Base-by-base conservation (phyloP, 2,888 invertebrate genomes). In the Heliothis peltigera region DNA sequence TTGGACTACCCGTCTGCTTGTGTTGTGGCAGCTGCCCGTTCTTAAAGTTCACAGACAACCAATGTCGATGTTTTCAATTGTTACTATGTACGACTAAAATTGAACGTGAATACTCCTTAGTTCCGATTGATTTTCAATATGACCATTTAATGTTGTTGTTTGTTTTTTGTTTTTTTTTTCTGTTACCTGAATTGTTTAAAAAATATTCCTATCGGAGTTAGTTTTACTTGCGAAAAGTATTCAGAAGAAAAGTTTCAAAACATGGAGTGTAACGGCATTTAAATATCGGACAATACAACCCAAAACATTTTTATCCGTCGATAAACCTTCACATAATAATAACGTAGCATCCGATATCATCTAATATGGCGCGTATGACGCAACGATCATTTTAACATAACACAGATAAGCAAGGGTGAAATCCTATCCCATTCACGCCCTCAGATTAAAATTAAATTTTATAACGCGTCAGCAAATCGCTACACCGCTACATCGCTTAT, bases 401-500 rank as follows among this genome's bases (percentile, higher is more conserved):
- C 84, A 78, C 85, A 86, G 89, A 89, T 89, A 91, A 89, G 90
- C 89, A 90, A 89, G 92, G 92, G 88, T 90, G 91, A 90, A 92
- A 92, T 92, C 88, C 91, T 90, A 92, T 91, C 89, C 91, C 91
- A 91, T 92, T 93, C 90, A 89, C 89, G 82, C 89, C 89, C 90
- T 84, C 85, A 87, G 91, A 91, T 92, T 93, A 89, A 92, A 92
- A 92, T 94, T 94, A 91, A 92, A 92, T 93, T 93, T 93, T 91
- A 91, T 91, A 91, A 89, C 87, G 87, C 87, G 87, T 89, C 88
- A 87, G 87, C 84, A 87, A 87, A 89, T 89, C 89, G 87, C 82
- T 83, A 83, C 73, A 78, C 81, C 80, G 81, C 84, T 75, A 81
- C 80, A 86, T 65, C 85, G 84, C 83, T 85, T 87, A 89, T 91